Conservation (phyloP, 2,888 invertebrate genomes). For the Ecliptopera silaceata region DNA sequence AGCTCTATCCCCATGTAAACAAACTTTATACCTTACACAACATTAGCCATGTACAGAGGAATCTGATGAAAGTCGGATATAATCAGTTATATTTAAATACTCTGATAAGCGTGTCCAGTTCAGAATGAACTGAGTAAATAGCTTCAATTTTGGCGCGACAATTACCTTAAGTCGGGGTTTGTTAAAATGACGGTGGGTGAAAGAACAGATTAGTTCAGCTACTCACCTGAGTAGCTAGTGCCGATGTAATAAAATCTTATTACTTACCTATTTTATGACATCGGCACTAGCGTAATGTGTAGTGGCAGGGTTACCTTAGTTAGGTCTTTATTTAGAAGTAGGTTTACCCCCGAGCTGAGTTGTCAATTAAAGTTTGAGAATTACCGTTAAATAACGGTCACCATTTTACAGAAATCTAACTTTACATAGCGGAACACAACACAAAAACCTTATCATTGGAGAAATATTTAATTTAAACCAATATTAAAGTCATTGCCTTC, state of each 20-base stretch:
- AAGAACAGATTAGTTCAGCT: background rate
- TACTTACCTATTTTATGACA: no score
- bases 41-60: background rate
- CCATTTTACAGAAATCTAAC: background rate
- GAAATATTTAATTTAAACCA: background rate
- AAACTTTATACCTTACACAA: constrained; percentile 2
- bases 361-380: no score
- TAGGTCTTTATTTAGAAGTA: no score
- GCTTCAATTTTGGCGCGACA: background rate
- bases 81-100: constrained; percentile 4
- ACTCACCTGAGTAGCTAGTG: no score
- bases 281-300: no score
- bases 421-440: background rate
- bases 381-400: background rate
- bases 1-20: constrained; percentile 13
- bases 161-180: background rate
- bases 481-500: no score
- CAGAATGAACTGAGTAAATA: background rate
- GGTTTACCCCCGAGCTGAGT: no score
- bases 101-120: background rate
- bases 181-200: background rate
- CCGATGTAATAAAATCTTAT: no score
- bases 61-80: constrained; percentile 7
- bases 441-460: background rate
- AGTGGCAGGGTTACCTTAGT: no score